A percentile compares a stretch with the other conserved stretches of the same genome.
These are phyloP conservation scores for Phataginus tricuspis DNA, from an alignment of 2,797 vertebrate genomes.

Conservation along the genomic window DNA sequence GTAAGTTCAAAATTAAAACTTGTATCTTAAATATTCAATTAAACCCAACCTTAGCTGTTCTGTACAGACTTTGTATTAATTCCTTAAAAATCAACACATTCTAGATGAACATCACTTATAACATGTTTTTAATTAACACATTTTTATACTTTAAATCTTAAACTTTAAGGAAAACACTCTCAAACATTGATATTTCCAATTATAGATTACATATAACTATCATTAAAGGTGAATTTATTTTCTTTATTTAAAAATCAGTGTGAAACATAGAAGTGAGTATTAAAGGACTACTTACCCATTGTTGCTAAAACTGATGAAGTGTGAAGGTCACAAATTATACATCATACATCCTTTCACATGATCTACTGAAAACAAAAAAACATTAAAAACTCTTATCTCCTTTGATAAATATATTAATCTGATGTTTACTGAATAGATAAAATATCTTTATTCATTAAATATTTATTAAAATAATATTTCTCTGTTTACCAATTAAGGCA, in stretches of 20 bases:
- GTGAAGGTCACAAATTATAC: slow-evolving; percentile 83
- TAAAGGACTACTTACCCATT: slow-evolving; percentile 61
- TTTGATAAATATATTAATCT: slow-evolving; percentile 87
- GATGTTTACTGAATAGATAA: slow-evolving; percentile 86
- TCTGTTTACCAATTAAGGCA: slow-evolving; percentile 75
- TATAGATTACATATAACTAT: slow-evolving; percentile 46
- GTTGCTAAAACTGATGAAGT: slow-evolving; percentile 76
- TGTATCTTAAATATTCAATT: background rate
- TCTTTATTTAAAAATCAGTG: slow-evolving; percentile 83
- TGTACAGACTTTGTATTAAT: background rate
- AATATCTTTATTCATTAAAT: slow-evolving; percentile 87
- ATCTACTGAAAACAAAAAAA: slow-evolving; percentile 89
- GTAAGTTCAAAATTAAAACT: background rate
- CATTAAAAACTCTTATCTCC: slow-evolving; percentile 86
- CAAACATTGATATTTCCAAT: background rate
- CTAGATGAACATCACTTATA: background rate
- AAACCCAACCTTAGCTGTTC: background rate
- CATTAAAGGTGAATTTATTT: slow-evolving; percentile 79
- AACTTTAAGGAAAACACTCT: background rate
- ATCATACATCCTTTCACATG: slow-evolving; percentile 85
- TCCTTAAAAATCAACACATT: background rate
- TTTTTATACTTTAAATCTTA: background rate
- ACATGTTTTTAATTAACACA: background rate
- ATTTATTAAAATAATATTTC: slow-evolving; percentile 90
- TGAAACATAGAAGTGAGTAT: slow-evolving; percentile 65